phyloP scores from a whole-genome alignment of 2,113 vertebrate genomes.

The Hippotragus niger region DNA sequence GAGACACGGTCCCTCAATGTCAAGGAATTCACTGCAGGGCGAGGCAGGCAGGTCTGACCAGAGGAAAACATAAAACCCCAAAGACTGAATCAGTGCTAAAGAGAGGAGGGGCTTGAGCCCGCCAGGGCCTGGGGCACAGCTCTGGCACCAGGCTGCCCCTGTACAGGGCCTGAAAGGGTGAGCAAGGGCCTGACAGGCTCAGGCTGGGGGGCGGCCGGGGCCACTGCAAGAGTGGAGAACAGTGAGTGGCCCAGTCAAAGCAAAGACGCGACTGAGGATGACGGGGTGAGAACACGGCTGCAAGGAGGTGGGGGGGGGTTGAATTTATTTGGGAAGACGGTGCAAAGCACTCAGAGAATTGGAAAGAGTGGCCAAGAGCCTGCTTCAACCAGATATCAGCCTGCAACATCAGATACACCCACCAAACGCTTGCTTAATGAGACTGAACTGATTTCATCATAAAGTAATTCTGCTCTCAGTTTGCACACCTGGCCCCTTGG shows the following conservation, averaged over 20 bases:
- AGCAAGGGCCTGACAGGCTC: not conserved
- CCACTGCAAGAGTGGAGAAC: not conserved
- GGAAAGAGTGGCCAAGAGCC: not conserved
- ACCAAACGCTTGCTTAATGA: not conserved
- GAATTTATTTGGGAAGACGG: not conserved
- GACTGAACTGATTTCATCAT: not conserved
- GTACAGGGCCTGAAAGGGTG: not conserved
- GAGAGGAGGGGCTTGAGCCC: not conserved
- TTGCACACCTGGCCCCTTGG: not conserved
- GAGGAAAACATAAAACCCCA: not conserved
- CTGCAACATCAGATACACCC: not conserved
- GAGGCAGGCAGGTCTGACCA: fast-evolving
- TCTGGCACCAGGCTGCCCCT: fast-evolving
- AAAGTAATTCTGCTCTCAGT: not conserved
- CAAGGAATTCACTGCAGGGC: not conserved
- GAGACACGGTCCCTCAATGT: fast-evolving
- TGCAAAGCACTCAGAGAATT: not conserved
- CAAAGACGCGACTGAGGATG: fast-evolving
- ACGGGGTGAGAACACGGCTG: fast-evolving
- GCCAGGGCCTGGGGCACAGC: not conserved
- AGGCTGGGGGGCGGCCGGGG: fast-evolving
- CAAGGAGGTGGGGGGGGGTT: too few relatives aligned
- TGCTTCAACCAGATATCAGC: not conserved
- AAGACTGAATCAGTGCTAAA: fast-evolving
- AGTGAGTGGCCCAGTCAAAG: fast-evolving